Evolutionary conservation across 2,888 invertebrate genomes (phyloP).

Genomic region (Phasia obesa): DNA sequence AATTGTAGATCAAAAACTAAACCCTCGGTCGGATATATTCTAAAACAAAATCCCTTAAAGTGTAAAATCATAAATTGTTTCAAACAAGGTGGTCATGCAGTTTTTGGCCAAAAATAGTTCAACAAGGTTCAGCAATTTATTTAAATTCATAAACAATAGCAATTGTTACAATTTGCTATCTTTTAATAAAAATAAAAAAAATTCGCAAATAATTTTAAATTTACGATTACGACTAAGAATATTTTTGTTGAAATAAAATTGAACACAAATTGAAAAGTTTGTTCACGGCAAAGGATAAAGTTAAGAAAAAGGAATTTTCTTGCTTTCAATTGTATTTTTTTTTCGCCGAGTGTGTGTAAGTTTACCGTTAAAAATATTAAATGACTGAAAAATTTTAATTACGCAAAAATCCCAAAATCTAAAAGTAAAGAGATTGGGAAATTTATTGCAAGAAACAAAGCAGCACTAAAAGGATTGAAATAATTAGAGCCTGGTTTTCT

Average conservation of each 20-base stretch:
- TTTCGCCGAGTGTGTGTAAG: slow-evolving; percentile 5
- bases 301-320: slow-evolving; percentile 7
- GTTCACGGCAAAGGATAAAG: neutral
- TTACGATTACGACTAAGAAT: slow-evolving; percentile 57
- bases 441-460: slow-evolving; percentile 9
- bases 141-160: slow-evolving; percentile 41
- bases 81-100: slow-evolving; percentile 53
- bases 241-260: slow-evolving; percentile 43
- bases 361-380: slow-evolving; percentile 39
- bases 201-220: slow-evolving; percentile 31
- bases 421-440: slow-evolving; percentile 3
- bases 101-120: slow-evolving; percentile 30
- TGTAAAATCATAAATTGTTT: slow-evolving; percentile 8
- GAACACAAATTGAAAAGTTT: slow-evolving; percentile 20
- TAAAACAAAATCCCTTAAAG: slow-evolving; percentile 11
- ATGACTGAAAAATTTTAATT: slow-evolving; percentile 12
- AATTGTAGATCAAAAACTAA: neutral
- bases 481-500: slow-evolving; percentile 14
- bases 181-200: slow-evolving; percentile 39
- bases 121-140: slow-evolving; percentile 38
- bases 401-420: slow-evolving; percentile 3
- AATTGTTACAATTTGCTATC: slow-evolving; percentile 33
- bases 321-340: slow-evolving; percentile 32
- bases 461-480: slow-evolving; percentile 41
- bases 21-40: slow-evolving; percentile 1